phyloP scores from a whole-genome alignment of 1,140 invertebrate species.

The Nymphalis io region DNA sequence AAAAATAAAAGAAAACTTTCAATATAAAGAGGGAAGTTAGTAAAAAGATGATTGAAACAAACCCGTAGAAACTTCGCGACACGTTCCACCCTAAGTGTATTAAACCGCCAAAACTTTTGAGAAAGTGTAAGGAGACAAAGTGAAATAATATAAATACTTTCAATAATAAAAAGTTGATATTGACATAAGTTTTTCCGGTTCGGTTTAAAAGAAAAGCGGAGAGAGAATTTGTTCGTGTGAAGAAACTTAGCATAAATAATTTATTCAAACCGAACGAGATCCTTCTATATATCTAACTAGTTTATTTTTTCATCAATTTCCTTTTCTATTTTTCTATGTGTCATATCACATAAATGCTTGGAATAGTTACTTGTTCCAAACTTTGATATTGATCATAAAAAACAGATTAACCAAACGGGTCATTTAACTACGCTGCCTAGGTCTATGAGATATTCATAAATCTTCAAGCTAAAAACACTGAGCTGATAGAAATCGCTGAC shows the following conservation, averaged over 20 bases:
- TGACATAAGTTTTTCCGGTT: constrained; percentile 49
- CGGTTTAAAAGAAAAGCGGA: constrained; percentile 34
- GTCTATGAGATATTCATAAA: not conserved
- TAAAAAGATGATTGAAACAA: constrained; percentile 74
- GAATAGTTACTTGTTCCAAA: too few relatives aligned
- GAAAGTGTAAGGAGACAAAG: constrained; percentile 71
- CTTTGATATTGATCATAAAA: not conserved
- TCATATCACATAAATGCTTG: too few relatives aligned
- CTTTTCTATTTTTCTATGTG: too few relatives aligned
- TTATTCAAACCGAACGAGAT: not conserved
- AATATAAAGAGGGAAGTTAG: constrained; percentile 53
- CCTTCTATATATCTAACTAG: not conserved
- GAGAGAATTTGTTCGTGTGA: not conserved
- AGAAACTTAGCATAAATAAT: too few relatives aligned
- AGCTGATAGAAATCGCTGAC: constrained; percentile 18
- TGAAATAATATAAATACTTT: constrained; percentile 80
- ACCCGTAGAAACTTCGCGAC: constrained; percentile 46
- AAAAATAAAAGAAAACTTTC: constrained; percentile 61
- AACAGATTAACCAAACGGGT: too few relatives aligned
- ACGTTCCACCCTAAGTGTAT: constrained; percentile 76
- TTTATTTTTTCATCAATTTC: too few relatives aligned
- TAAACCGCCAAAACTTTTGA: constrained; percentile 67
- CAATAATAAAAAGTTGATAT: constrained; percentile 78
- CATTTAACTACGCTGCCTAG: not conserved
- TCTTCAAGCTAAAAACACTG: not conserved